Evolutionary conservation across 2,113 vertebrate genomes (phyloP), one percentile per base, ranked within the genome.

Genomic region (Mystacornis crossleyi): DNA sequence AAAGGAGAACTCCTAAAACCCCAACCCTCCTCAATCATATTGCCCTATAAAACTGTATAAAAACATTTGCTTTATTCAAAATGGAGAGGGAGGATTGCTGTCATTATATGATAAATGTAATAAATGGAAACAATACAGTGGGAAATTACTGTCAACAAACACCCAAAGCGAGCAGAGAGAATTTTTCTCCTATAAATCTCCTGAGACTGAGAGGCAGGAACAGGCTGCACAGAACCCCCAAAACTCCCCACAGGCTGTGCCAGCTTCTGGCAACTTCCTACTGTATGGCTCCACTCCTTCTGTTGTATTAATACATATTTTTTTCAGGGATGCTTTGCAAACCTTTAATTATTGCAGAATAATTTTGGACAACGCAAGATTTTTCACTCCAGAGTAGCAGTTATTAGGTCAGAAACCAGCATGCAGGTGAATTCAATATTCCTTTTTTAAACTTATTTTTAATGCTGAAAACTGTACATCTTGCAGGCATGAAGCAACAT

Each of bases 351-450:
- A 62, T 42, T 45, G 34, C 51, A 74, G 38, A 61, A 75, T 29
- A 66, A 57, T 67, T 89, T 66, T 11, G 8, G 57, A 58, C 21
- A 86, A 64, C 0, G 0, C 7, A 64, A 79, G 43, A 23, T 69
- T 62, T 94, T 90, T 93, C 51, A 60, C 28, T 71, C 31, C 17
- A 64, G n/a, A 34, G 62, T 34, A 74, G 9, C 42, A 62, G 74
- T 66, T 92, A 86, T 70, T 89, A 86, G 72, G 83, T 94, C 83
- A 92, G 57, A 91, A 84, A 89, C 8, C 62, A 81, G 69, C 28
- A 61, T 13, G 70, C 12, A 60, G 38, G 17, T 65, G 29, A 90
- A 83, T 77, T 89, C 25, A 85, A 64, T 58, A 70, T 70, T 86
- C 50, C 7, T 77, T 77, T 82, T 72, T 26, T 2, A 57, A 86